Percentiles rank a stretch among this genome's conserved stretches.
These are phyloP conservation scores for Pangasianodon gigas DNA, from an alignment of 2,113 vertebrate genomes.

Conservation along the genomic window DNA sequence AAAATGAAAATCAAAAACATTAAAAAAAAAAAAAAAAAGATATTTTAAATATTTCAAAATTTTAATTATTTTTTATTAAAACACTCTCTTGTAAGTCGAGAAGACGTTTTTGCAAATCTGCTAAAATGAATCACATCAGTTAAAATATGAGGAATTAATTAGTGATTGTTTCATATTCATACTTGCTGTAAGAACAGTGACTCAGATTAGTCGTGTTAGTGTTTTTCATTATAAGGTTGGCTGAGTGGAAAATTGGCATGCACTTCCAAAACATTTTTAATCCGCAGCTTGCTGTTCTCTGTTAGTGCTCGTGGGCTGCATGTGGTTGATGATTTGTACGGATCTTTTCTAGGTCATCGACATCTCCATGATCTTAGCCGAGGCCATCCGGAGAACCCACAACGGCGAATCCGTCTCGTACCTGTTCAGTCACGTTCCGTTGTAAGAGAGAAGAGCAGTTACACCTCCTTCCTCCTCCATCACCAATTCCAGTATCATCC, in stretches of 20 bases:
- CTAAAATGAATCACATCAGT: neutral
- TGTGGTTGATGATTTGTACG: neutral
- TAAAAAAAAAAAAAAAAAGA: too few relatives aligned
- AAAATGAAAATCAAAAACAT: too few relatives aligned
- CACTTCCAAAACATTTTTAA: neutral
- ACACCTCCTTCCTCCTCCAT: neutral
- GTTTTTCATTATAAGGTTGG: neutral
- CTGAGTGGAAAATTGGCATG: neutral
- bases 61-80: too few relatives aligned
- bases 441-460: slow-evolving; percentile 73
- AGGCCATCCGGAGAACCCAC: slow-evolving; percentile 97
- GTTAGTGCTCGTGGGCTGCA: neutral
- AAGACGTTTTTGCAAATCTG: neutral
- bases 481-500: neutral
- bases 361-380: slow-evolving; percentile 98
- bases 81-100: too few relatives aligned
- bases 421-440: slow-evolving; percentile 96
- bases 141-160: neutral
- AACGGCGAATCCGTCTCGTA: slow-evolving; percentile 99
- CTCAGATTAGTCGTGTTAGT: neutral
- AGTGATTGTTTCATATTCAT: neutral
- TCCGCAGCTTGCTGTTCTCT: neutral
- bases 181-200: neutral
- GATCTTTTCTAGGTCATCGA: slow-evolving; percentile 85
- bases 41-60: too few relatives aligned